A percentile compares a stretch with the other conserved stretches of the same genome.
These are phyloP conservation scores for Callorhinus ursinus DNA, from an alignment of 2,113 vertebrate species.

Conservation along the genomic window DNA sequence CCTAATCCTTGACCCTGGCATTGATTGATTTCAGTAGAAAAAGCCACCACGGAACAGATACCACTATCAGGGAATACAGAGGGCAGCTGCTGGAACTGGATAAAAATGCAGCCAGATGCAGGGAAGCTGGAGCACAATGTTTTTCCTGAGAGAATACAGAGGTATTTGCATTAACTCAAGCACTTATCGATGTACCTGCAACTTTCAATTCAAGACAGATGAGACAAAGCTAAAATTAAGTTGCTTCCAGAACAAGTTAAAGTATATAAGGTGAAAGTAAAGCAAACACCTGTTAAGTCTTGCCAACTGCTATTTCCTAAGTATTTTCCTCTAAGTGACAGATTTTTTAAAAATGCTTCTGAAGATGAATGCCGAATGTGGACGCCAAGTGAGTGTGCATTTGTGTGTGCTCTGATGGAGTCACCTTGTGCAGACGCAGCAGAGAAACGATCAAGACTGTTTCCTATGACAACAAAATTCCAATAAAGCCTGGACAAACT, in stretches of 20 bases:
- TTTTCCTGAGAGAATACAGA: slow-evolving; percentile 64
- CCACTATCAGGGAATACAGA: not conserved
- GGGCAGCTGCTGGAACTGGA: not conserved
- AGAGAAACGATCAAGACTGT: not conserved
- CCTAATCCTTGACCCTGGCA: not conserved
- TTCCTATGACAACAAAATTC: not conserved
- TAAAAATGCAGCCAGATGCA: not conserved
- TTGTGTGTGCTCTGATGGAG: not conserved
- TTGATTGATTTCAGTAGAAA: slow-evolving; percentile 11
- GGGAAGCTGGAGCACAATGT: not conserved
- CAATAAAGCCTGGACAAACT: not conserved
- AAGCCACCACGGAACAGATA: not conserved
- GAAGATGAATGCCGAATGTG: slow-evolving; percentile 19
- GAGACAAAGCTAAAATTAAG: slow-evolving; percentile 68
- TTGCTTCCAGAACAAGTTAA: slow-evolving; percentile 63
- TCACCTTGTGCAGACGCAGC: not conserved
- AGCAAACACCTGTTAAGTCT: slow-evolving; percentile 61
- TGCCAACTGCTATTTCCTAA: slow-evolving; percentile 72
- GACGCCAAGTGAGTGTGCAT: not conserved
- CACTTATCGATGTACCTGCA: slow-evolving; percentile 66
- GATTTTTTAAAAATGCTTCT: slow-evolving; percentile 1
- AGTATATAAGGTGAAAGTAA: slow-evolving; percentile 66
- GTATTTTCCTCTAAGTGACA: slow-evolving; percentile 53
- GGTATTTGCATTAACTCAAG: slow-evolving; percentile 68
- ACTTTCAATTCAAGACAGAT: slow-evolving; percentile 76